These are phyloP conservation scores for Tympanuchus pallidicinctus DNA, from an alignment of 2,113 vertebrate genomes.

Conservation along the genomic window DNA sequence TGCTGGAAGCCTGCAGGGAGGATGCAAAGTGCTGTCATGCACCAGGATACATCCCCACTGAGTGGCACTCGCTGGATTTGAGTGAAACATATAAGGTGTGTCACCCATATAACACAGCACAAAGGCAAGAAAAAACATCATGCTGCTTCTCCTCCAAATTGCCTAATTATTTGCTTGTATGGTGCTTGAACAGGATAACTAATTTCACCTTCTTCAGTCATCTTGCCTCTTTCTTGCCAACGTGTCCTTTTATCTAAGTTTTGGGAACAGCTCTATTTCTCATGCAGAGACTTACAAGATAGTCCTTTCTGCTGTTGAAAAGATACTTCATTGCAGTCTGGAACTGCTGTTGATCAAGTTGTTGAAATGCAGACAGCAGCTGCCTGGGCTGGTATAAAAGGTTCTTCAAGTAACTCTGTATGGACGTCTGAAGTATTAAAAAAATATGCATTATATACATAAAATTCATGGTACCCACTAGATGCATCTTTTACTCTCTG, in stretches of 20 bases:
- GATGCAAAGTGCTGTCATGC: neutral
- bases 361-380: slow-evolving; percentile 74
- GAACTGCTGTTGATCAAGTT: slow-evolving; percentile 74
- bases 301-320: slow-evolving; percentile 68
- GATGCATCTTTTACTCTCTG: neutral
- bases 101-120: neutral
- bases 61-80: neutral
- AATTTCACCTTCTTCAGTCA: neutral
- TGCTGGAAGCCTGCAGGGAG: accelerated
- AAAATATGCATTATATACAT: neutral
- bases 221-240: neutral
- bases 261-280: neutral
- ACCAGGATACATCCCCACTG: neutral
- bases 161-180: neutral
- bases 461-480: neutral
- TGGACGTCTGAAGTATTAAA: slow-evolving; percentile 66
- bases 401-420: slow-evolving; percentile 73
- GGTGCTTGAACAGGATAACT: neutral
- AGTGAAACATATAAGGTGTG: neutral
- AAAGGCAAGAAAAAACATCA: neutral
- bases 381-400: slow-evolving; percentile 76
- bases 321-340: slow-evolving; percentile 77
- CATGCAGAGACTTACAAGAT: slow-evolving; percentile 65
- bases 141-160: neutral
- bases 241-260: neutral